Conservation (phyloP, 1,140 invertebrate genomes). For the Rhynchophorus ferrugineus region DNA sequence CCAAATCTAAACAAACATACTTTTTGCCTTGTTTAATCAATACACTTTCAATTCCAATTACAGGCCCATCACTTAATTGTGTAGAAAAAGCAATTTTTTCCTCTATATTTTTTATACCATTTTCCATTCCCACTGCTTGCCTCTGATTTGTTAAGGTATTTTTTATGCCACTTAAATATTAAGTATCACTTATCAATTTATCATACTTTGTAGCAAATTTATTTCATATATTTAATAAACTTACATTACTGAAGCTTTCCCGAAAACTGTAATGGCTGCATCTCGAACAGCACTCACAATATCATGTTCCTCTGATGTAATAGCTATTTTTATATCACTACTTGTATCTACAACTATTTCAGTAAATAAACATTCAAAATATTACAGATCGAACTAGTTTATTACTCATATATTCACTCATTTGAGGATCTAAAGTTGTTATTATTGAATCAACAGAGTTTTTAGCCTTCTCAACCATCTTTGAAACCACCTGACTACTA, state of each 20-base stretch:
- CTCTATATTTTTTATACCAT: slow-evolving; percentile 62
- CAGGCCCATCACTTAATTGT: slow-evolving; percentile 43
- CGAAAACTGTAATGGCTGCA: slow-evolving; percentile 75
- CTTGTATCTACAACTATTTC: slow-evolving; percentile 57
- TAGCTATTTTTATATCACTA: slow-evolving; percentile 66
- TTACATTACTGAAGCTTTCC: slow-evolving; percentile 68
- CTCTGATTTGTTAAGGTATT: slow-evolving; percentile 24
- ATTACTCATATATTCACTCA: slow-evolving; percentile 80
- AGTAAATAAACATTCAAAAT: not conserved
- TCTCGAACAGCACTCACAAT: slow-evolving; percentile 73
- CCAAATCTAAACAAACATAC: slow-evolving; percentile 31
- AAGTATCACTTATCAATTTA: not conserved
- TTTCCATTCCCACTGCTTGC: slow-evolving; percentile 71
- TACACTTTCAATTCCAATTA: slow-evolving; percentile 72
- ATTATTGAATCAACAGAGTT: slow-evolving; percentile 79
- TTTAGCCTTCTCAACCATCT: slow-evolving; percentile 73
- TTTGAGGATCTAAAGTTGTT: slow-evolving; percentile 82
- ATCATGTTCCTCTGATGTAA: slow-evolving; percentile 70
- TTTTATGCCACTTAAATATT: slow-evolving; percentile 28
- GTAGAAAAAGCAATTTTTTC: slow-evolving; percentile 49
- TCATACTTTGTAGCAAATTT: not conserved
- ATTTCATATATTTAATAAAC: slow-evolving; percentile 25
- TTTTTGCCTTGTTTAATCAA: slow-evolving; percentile 62
- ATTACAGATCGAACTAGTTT: not conserved
- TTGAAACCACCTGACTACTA: slow-evolving; percentile 43